phyloP scores from a whole-genome alignment of 2,113 vertebrate species.

The Ptilorrhoa leucosticta region DNA sequence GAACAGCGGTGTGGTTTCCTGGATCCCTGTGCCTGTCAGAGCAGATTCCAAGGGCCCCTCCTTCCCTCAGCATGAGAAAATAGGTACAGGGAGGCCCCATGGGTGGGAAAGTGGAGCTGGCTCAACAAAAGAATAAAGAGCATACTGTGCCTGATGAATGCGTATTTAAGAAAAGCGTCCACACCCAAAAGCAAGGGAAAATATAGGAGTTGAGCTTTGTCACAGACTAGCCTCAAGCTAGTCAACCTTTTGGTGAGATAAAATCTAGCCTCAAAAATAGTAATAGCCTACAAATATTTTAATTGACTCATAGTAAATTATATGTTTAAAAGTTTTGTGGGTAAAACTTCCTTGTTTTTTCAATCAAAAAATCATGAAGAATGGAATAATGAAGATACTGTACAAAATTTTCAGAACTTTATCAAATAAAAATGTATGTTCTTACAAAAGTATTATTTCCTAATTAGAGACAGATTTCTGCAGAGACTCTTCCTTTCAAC shows the following conservation, averaged over 20 bases:
- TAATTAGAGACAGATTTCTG: background rate
- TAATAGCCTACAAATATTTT: constrained; percentile 17
- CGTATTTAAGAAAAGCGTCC: background rate
- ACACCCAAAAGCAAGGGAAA: constrained; percentile 25
- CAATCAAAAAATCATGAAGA: background rate
- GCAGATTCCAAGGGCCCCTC: constrained; percentile 35
- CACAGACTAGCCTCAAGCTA: constrained; percentile 19
- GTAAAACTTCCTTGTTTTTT: background rate
- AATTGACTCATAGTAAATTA: background rate
- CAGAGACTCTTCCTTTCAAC: background rate
- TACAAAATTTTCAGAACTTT: background rate
- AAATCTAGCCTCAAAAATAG: constrained; percentile 1
- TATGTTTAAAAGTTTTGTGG: background rate
- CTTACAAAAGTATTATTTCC: background rate
- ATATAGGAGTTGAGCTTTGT: background rate
- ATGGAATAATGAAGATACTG: background rate
- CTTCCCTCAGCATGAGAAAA: constrained; percentile 16
- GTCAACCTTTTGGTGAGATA: background rate
- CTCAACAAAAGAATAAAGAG: constrained; percentile 34
- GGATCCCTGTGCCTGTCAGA: background rate
- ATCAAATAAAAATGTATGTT: background rate
- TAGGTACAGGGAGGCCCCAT: background rate
- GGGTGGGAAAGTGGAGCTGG: background rate
- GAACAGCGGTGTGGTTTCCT: background rate
- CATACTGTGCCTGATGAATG: background rate